A percentile compares a stretch with the other conserved stretches of the same genome.
Evolutionary conservation across 2,888 invertebrate species (phyloP).

Genomic region (Lysandra bellargus): DNA sequence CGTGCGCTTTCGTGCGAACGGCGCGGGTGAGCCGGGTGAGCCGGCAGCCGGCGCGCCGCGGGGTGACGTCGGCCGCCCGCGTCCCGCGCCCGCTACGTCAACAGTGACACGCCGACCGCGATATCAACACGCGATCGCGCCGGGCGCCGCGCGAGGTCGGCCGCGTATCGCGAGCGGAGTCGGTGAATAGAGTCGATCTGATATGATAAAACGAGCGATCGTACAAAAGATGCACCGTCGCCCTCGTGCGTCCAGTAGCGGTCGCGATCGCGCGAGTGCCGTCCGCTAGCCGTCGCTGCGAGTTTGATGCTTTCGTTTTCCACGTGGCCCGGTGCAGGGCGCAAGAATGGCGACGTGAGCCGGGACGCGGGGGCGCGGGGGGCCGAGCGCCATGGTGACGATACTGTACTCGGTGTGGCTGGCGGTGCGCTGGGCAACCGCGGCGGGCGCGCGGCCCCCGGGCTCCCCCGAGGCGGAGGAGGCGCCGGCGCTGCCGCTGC

Average conservation of each 20-base stretch:
- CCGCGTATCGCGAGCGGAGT: conserved; percentile 35
- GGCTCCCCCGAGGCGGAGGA: conserved; percentile 67
- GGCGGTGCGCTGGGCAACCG: conserved; percentile 75
- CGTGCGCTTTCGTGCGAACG: conserved; percentile 72
- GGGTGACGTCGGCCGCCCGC: conserved; percentile 72
- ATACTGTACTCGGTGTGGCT: conserved; percentile 83
- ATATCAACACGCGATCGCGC: conserved; percentile 54
- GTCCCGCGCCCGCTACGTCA: conserved; percentile 76
- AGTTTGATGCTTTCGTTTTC: conserved; percentile 45
- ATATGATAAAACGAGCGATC: conserved; percentile 65
- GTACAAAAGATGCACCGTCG: conserved; percentile 56
- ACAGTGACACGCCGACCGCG: conserved; percentile 65
- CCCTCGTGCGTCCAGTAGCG: conserved; percentile 60
- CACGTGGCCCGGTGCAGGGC: conserved; percentile 37
- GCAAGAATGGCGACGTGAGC: conserved; percentile 49
- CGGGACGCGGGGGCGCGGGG: conserved; percentile 58
- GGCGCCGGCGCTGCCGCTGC: conserved; percentile 66
- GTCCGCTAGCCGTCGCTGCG: conserved; percentile 55
- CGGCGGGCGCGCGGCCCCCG: conserved; percentile 59
- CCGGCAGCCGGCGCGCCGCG: conserved; percentile 61
- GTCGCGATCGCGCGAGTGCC: conserved; percentile 65
- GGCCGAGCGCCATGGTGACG: conserved; percentile 78
- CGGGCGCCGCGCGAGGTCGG: conserved; percentile 34
- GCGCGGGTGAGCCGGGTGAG: conserved; percentile 66
- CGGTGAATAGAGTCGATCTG: conserved; percentile 55